phyloP scores from a whole-genome alignment of 2,888 invertebrate genomes.

The Micoletzkya japonica region DNA sequence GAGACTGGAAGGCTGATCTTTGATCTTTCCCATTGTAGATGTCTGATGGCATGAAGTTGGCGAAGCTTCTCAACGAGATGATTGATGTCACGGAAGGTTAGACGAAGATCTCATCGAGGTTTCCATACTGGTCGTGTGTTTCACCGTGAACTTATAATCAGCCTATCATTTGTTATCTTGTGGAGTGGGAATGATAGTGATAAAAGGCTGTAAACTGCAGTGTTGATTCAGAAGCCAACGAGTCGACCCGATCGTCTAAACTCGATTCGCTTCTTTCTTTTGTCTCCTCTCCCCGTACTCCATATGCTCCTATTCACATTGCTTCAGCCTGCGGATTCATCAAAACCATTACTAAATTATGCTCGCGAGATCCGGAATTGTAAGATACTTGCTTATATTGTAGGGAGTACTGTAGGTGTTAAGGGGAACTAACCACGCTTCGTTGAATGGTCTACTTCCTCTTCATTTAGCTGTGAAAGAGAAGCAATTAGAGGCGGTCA shows the following conservation, averaged over 20 bases:
- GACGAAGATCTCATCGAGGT: not conserved
- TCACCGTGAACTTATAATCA: conserved; percentile 1
- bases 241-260: too few relatives aligned
- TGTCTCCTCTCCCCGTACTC: conserved; percentile 11
- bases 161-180: too few relatives aligned
- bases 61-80: conserved; percentile 15
- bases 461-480: conserved; percentile 21
- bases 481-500: conserved; percentile 6
- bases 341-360: conserved; percentile 1
- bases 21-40: too few relatives aligned
- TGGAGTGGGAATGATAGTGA: too few relatives aligned
- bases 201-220: too few relatives aligned
- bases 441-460: conserved; percentile 14
- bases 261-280: conserved; percentile 15
- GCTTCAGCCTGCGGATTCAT: conserved; percentile 28
- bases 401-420: conserved; percentile 1
- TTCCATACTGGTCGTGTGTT: too few relatives aligned
- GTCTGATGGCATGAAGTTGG: conserved; percentile 13
- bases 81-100: conserved; percentile 21
- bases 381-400: not conserved
- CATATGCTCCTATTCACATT: conserved; percentile 14
- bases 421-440: conserved; percentile 7
- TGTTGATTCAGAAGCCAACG: too few relatives aligned
- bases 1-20: too few relatives aligned
- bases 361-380: conserved; percentile 13